phyloP scores from a whole-genome alignment of 2,888 invertebrate genomes.

The Antheraea assamensis region DNA sequence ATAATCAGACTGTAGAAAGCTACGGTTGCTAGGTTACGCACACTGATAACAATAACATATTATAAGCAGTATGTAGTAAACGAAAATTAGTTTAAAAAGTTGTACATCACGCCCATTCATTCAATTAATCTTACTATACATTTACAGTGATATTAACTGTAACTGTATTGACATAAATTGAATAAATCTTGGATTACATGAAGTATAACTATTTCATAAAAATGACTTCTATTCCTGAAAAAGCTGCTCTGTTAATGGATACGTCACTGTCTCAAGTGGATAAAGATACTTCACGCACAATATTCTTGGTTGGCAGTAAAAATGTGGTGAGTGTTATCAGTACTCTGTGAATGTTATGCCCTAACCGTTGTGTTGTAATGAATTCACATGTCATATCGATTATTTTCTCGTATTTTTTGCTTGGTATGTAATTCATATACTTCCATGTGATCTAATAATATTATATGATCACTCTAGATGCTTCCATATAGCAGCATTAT shows the following conservation, averaged over 20 bases:
- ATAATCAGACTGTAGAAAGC: neutral
- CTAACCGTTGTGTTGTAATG: too few relatives aligned
- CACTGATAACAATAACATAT: neutral
- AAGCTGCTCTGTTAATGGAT: slow-evolving; percentile 76
- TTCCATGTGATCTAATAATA: too few relatives aligned
- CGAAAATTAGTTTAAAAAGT: too few relatives aligned
- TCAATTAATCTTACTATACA: neutral
- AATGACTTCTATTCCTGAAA: slow-evolving; percentile 76
- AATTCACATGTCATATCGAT: too few relatives aligned
- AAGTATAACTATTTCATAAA: slow-evolving; percentile 13
- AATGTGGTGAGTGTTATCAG: slow-evolving; percentile 20
- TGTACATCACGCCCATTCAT: too few relatives aligned
- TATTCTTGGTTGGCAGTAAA: slow-evolving; percentile 81
- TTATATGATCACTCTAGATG: too few relatives aligned
- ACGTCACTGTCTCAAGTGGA: slow-evolving; percentile 51
- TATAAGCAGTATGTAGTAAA: too few relatives aligned
- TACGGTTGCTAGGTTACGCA: neutral
- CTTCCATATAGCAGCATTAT: too few relatives aligned
- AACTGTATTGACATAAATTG: too few relatives aligned
- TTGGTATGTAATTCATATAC: too few relatives aligned
- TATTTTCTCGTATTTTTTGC: too few relatives aligned
- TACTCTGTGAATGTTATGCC: slow-evolving; percentile 4
- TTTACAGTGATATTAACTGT: neutral
- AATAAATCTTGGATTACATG: neutral
- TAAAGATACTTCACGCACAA: slow-evolving; percentile 68